Percentiles rank a stretch among this genome's conserved stretches.
These are phyloP conservation scores for Seira musarum DNA, from an alignment of 2,888 invertebrate genomes.

Conservation along the genomic window DNA sequence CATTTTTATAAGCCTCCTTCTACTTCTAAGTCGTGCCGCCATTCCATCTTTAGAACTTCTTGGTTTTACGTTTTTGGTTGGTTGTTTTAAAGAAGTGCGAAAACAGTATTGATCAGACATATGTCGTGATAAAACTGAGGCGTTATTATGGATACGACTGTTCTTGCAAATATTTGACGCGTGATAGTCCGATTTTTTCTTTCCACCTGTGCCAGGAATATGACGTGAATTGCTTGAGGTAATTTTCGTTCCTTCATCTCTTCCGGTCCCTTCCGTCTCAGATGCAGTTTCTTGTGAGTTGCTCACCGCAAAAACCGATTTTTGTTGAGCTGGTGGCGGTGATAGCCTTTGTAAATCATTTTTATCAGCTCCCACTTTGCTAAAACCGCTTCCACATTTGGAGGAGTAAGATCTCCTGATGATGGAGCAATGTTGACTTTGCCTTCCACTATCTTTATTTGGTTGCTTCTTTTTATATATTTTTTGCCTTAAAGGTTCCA, in stretches of 20 bases:
- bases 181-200: too few relatives aligned
- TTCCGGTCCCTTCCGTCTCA: too few relatives aligned
- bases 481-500: conserved; percentile 34
- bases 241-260: too few relatives aligned
- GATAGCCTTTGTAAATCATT: neutral
- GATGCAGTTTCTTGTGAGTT: too few relatives aligned
- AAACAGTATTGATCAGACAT: conserved; percentile 10
- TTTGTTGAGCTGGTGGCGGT: neutral
- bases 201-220: too few relatives aligned
- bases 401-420: conserved; percentile 53
- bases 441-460: conserved; percentile 36
- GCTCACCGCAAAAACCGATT: too few relatives aligned
- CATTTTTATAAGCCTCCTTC: conserved; percentile 90
- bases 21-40: conserved; percentile 80
- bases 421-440: conserved; percentile 62
- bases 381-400: neutral
- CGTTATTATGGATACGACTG: too few relatives aligned
- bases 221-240: conserved; percentile 5
- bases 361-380: neutral
- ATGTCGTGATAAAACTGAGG: too few relatives aligned
- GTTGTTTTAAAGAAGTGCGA: neutral
- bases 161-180: too few relatives aligned
- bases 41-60: conserved; percentile 65
- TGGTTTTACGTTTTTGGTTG: neutral
- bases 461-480: conserved; percentile 51